Evolutionary conservation across 2,113 vertebrate genomes (phyloP).

Genomic region (Sinosuthora webbiana): DNA sequence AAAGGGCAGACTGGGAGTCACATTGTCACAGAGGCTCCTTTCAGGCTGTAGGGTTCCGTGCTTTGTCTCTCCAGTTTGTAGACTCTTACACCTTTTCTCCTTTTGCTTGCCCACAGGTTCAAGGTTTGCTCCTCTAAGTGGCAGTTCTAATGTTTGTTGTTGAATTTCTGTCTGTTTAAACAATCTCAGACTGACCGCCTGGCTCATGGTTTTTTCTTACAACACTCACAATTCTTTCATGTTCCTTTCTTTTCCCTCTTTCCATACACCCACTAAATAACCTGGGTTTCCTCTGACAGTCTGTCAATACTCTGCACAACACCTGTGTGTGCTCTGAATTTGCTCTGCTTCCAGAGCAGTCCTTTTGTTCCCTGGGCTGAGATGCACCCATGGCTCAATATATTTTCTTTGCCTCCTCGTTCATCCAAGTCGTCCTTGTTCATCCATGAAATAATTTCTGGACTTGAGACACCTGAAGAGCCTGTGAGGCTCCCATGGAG

Average conservation of each 20-base stretch:
- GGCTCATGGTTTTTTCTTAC: background rate
- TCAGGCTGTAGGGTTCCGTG: background rate
- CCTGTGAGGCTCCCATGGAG: background rate
- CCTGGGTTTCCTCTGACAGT: background rate
- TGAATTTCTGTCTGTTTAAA: background rate
- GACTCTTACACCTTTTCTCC: rapidly evolving
- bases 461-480: background rate
- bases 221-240: background rate
- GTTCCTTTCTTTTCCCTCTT: background rate
- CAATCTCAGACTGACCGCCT: background rate
- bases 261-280: background rate
- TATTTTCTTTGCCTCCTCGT: background rate
- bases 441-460: background rate
- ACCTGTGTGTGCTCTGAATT: background rate
- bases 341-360: background rate
- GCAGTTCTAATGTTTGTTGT: background rate
- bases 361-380: background rate
- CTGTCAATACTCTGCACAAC: background rate
- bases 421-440: background rate
- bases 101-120: background rate
- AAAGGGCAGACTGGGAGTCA: background rate
- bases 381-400: background rate
- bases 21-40: background rate
- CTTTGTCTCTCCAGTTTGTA: background rate
- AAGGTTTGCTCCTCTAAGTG: background rate